Percentiles rank a stretch among this genome's conserved stretches.
phyloP scores from a whole-genome alignment of 2,888 invertebrate genomes.

The Drosophila barbarae region DNA sequence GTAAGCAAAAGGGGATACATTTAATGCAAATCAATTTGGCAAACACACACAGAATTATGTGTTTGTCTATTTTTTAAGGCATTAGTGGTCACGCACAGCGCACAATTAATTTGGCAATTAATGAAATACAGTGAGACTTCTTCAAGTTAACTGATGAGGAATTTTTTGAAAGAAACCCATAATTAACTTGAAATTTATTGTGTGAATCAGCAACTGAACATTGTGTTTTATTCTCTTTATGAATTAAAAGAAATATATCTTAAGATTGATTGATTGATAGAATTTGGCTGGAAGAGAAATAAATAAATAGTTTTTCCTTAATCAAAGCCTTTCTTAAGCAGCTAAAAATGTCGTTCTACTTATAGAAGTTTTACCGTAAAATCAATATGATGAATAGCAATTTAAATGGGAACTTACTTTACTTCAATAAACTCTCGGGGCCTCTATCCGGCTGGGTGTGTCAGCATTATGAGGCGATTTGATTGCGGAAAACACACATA shows the following conservation, averaged over 20 bases:
- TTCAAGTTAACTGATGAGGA: not conserved
- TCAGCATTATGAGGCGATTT: conserved; percentile 34
- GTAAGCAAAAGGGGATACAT: conserved; percentile 6
- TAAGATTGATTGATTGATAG: not conserved
- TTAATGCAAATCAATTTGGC: conserved; percentile 35
- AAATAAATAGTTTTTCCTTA: not conserved
- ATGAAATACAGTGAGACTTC: conserved; percentile 16
- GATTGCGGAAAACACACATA: conserved; percentile 35
- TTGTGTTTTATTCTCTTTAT: not conserved
- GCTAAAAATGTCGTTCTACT: not conserved
- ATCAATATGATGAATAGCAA: conserved; percentile 26
- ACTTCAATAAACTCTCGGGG: conserved; percentile 14
- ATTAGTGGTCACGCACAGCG: conserved; percentile 28
- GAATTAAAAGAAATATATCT: not conserved
- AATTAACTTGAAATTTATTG: not conserved
- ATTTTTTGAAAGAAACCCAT: not conserved
- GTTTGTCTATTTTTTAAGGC: not conserved
- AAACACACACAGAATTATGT: conserved; percentile 5
- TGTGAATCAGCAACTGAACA: not conserved
- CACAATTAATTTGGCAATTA: conserved; percentile 27
- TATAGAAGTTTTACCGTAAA: conserved; percentile 9
- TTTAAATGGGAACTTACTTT: conserved; percentile 13
- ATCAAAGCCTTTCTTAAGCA: not conserved
- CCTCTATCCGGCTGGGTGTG: conserved; percentile 36
- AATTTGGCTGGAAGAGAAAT: no score